Conservation (phyloP, 2,113 vertebrate genomes). For the Elachura formosa region DNA sequence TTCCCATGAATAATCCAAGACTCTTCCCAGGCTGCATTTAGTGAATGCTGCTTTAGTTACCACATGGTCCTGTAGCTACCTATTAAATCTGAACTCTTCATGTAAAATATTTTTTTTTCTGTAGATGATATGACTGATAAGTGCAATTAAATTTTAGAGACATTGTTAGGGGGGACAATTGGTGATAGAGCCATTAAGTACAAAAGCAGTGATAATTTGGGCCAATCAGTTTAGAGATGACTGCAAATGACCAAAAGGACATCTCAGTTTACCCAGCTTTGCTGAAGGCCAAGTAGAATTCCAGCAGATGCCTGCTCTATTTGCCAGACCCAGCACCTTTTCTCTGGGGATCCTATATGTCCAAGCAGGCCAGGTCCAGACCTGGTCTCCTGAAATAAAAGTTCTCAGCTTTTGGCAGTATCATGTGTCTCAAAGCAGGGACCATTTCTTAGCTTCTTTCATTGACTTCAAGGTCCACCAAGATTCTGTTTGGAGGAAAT, state of each 20-base stretch:
- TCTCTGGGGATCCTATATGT: neutral
- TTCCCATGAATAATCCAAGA: neutral
- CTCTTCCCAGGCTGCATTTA: neutral
- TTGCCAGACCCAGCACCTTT: neutral
- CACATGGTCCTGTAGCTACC: neutral
- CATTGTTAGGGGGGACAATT: fast-evolving
- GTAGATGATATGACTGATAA: neutral
- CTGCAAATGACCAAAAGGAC: neutral
- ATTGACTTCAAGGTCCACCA: neutral
- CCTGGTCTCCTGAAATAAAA: neutral
- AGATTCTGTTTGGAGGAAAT: neutral
- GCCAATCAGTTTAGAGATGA: neutral
- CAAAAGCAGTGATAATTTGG: neutral
- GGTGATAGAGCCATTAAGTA: neutral
- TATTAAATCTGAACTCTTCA: neutral
- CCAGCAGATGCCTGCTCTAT: neutral
- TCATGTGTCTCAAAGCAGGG: neutral
- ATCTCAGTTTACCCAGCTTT: neutral
- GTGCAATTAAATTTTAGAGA: neutral
- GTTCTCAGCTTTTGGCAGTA: neutral
- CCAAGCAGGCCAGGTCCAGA: neutral
- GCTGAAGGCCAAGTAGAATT: neutral
- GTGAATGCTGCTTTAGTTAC: neutral
- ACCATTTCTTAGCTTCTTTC: neutral
- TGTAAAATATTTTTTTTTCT: neutral